Evolutionary conservation across 2,888 invertebrate species (phyloP), one percentile per base, ranked within the genome.

Genomic region (Platycheirus rosarum): DNA sequence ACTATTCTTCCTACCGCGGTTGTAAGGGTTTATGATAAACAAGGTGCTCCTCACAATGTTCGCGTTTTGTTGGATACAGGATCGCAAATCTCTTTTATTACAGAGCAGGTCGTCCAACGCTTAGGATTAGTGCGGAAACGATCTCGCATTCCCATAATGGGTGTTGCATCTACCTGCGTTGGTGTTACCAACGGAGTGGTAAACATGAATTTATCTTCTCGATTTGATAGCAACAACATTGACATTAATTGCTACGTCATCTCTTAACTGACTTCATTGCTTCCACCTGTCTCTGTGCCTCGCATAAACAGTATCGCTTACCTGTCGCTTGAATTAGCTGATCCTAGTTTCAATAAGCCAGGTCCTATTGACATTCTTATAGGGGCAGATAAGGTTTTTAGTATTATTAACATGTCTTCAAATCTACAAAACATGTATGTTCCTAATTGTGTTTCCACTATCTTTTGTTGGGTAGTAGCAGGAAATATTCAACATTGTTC

Each of bases 101-200:
- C 48, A 2, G 40, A 65, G 37, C 40, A 16, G 4, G 6, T 23
- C 32, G 16, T 40, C 20, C 26, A 35, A 37, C 20, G 26, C 13
- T 26, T 66, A 9, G 55, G 23, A 1, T 14, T 46, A 7, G 2
- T 5, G 2, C 32, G 46, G 2, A 55, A 55, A 35, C 13, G 1
- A 1, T 16, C 51, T n/a, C 53, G 51, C 0, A 66, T 66, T 42
- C 66, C 66, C 20, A 48, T 14, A 14, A 18, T 48, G 48, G 44
- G 44, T 44, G 14, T 44, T 18, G 23, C 5, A 8, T 7, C 14
- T 44, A 40, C 60, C 0, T 26, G 49, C 2, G 60, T 49, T 11
- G 70, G 70, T n/a, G 46, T 51, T 16, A 57, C 69, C n/a, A 57
- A 70, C 40, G 70, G 60, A 6, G 2, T 55, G 13, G 57, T 66